Conservation (phyloP, 2,797 vertebrate genomes). For the Sandelia bainsii region DNA sequence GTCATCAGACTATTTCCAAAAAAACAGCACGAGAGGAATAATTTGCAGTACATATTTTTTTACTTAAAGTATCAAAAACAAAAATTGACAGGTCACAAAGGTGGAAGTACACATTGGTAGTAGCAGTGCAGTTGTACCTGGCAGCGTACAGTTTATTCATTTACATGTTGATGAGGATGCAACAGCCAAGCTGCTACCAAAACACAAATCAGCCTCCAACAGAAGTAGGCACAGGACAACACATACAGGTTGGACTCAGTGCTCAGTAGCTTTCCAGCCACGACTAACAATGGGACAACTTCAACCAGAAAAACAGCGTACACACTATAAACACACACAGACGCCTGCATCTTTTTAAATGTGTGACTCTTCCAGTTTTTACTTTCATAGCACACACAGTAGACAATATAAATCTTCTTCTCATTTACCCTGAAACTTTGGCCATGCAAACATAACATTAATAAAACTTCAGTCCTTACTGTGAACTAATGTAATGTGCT, state of each 20-base stretch:
- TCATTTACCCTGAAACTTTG: not conserved
- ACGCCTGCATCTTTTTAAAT: constrained; percentile 78
- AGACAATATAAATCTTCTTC: constrained; percentile 4
- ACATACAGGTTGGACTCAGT: constrained; percentile 18
- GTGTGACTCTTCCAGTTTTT: constrained; percentile 16
- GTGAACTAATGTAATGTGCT: not conserved
- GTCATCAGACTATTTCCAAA: not conserved
- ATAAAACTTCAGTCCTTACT: constrained; percentile 39
- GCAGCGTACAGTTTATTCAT: constrained; percentile 31
- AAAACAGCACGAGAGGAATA: not conserved
- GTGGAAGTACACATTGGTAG: constrained; percentile 52
- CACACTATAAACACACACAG: constrained; percentile 52
- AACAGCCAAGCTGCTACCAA: constrained; percentile 27
- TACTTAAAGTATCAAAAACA: constrained; percentile 77
- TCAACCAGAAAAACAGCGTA: constrained; percentile 46
- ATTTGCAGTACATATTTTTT: constrained; percentile 63
- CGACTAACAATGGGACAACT: constrained; percentile 1
- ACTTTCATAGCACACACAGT: not conserved
- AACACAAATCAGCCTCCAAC: constrained; percentile 10
- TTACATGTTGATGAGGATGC: not conserved
- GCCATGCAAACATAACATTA: constrained; percentile 29
- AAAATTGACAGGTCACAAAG: constrained; percentile 52
- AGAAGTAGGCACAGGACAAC: constrained; percentile 34
- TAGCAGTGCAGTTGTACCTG: constrained; percentile 51
- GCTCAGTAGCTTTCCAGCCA: constrained; percentile 23